Base-by-base conservation (phyloP, 2,888 invertebrate genomes). In the Camptogramma bilineatum region DNA sequence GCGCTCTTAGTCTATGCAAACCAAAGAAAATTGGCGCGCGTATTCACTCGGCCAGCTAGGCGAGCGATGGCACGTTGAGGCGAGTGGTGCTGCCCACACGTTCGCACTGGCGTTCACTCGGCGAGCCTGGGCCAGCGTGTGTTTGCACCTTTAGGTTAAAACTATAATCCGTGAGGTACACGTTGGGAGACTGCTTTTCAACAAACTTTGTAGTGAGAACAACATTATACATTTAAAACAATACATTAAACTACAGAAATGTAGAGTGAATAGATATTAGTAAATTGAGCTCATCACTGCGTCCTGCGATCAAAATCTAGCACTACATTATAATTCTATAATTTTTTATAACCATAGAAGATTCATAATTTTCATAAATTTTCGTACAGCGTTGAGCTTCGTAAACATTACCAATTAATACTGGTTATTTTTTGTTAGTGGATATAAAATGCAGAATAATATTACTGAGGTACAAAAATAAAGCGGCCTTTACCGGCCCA, bases 401-500 rank as follows among this genome's bases (percentile, higher is more conserved):
- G 62, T 69, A 51, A 46, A 19, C 31, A 57, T 63, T 52, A 56
- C 69, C 61, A 63, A 72, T 79, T 85, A 85, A 86, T 86, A 85
- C 85, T 84, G 83, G 81, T 82, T 82, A 81, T 75, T 81, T 74
- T 74, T 79, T 73, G 76, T 82, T 77, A 80, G 73, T 72, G 72
- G 71, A 75, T 71, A 72, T 66, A 72, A 76, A 81, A 80, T 79
- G 76, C 75, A 68, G 46, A 21, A 46, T 56, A 50, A 44, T 68
- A 73, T 74, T 66, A 61, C 62, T 68, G 72, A 75, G 75, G 72
- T 84, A 84, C 75, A 80, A 82, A 82, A 81, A 79, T 83, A 83
- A 80, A 75, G 67, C 74, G 80, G 44, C 48, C 52, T n/a, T 44
- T 28, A 16, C 24, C 24, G 1, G 77, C 78, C 79, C 67, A 58